A percentile compares a stretch with the other conserved stretches of the same genome.
Conservation (phyloP, 2,888 invertebrate genomes). For the Cordilura impudica region DNA sequence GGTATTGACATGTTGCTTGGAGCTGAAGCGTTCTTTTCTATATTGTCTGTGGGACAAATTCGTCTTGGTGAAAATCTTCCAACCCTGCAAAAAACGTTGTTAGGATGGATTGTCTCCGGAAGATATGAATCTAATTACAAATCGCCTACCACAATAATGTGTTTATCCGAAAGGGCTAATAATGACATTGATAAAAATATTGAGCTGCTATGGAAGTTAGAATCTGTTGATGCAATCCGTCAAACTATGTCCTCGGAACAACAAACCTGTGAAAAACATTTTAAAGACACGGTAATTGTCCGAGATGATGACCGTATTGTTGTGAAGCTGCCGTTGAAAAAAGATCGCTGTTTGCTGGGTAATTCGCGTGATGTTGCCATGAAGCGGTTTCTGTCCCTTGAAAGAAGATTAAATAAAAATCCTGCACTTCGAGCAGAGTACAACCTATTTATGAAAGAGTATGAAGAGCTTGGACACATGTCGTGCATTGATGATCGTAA, state of each 20-base stretch:
- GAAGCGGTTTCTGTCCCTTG: too few species aligned
- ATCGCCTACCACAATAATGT: background rate
- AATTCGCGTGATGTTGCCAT: too few species aligned
- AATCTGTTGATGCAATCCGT: background rate
- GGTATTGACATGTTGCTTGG: slow-evolving; percentile 39
- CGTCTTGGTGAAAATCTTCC: slow-evolving; percentile 22
- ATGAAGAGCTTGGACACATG: too few species aligned
- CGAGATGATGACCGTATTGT: too few species aligned
- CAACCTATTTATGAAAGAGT: too few species aligned
- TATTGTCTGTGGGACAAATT: slow-evolving; percentile 22
- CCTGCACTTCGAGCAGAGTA: too few species aligned
- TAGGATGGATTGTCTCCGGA: slow-evolving; percentile 46
- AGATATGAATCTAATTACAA: background rate
- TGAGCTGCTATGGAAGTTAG: slow-evolving; percentile 23
- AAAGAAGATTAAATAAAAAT: too few species aligned
- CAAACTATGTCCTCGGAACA: slow-evolving; percentile 14
- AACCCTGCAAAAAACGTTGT: slow-evolving; percentile 43
- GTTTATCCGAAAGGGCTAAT: background rate
- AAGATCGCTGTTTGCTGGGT: too few species aligned
- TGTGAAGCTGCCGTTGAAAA: too few species aligned
- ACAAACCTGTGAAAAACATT: slow-evolving; percentile 31
- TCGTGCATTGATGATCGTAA: too few species aligned
- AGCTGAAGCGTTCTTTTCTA: slow-evolving; percentile 39
- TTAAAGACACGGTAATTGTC: slow-evolving; percentile 30
- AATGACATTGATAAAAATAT: slow-evolving; percentile 4